Evolutionary conservation across 2,797 vertebrate species (phyloP).

Genomic region (Oreortyx pictus): DNA sequence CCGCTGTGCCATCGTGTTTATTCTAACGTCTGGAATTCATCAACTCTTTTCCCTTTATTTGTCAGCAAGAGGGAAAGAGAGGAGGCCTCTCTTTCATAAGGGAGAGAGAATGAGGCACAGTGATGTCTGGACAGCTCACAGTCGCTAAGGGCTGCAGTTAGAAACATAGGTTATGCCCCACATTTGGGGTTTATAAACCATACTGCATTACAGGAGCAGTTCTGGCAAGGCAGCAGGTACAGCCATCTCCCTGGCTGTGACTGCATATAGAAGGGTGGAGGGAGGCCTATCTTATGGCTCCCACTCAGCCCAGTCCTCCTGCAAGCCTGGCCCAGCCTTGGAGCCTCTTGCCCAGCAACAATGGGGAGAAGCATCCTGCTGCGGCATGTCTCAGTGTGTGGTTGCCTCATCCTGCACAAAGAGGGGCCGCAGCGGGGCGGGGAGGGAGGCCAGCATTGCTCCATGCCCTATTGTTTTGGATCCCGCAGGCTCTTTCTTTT

Average conservation of each 20-base stretch:
- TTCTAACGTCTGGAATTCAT: slow-evolving; percentile 67
- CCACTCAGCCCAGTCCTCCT: neutral
- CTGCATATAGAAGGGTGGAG: neutral
- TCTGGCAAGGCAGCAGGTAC: neutral
- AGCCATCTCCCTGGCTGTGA: slow-evolving; percentile 4
- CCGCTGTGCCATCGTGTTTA: slow-evolving; percentile 36
- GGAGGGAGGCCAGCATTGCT: neutral
- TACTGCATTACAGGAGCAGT: neutral
- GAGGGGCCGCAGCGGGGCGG: neutral
- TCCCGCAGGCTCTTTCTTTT: neutral
- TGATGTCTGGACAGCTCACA: neutral
- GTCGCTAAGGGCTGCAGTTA: neutral
- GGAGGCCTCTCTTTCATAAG: neutral
- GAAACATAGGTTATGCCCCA: neutral
- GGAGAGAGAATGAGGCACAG: neutral
- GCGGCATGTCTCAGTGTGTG: slow-evolving; percentile 32
- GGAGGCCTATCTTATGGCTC: neutral
- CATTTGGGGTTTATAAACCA: neutral
- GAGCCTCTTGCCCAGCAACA: neutral
- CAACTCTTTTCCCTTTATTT: slow-evolving; percentile 37
- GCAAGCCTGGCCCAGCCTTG: slow-evolving; percentile 26
- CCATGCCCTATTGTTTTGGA: slow-evolving; percentile 19
- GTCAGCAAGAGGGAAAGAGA: slow-evolving; percentile 26
- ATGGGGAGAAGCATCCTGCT: slow-evolving; percentile 38
- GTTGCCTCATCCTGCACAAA: slow-evolving; percentile 31